A percentile compares a stretch with the other conserved stretches of the same genome.
Conservation (phyloP, 2,797 vertebrate species). For the Perodicticus potto region DNA sequence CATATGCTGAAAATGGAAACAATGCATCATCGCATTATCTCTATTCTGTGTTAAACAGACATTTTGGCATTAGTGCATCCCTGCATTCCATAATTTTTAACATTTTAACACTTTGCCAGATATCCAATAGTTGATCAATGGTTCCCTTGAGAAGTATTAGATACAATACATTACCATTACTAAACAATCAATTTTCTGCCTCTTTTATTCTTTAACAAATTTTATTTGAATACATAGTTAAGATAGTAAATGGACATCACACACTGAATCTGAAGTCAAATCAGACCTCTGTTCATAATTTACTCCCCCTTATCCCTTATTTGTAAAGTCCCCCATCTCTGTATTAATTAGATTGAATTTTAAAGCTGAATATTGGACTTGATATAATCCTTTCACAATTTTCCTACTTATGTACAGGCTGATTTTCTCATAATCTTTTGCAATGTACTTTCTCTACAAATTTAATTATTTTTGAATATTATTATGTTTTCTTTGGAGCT, state of each 20-base stretch:
- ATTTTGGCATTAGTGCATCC: background rate
- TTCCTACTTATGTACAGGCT: background rate
- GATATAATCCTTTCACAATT: background rate
- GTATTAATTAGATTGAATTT: background rate
- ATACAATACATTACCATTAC: background rate
- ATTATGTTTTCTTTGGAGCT: background rate
- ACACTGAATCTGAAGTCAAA: background rate
- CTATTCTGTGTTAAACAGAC: background rate
- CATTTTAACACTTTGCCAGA: background rate
- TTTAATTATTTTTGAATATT: background rate
- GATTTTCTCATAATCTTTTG: background rate
- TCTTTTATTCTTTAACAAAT: background rate
- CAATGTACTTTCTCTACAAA: background rate
- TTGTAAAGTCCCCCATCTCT: background rate
- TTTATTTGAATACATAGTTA: constrained; percentile 41
- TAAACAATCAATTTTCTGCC: background rate
- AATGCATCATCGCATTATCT: constrained; percentile 5
- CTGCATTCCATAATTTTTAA: background rate
- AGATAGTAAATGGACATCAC: background rate
- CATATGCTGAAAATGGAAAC: constrained; percentile 25
- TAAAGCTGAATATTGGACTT: background rate
- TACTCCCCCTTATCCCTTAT: background rate
- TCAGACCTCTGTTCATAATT: background rate
- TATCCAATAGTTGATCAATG: background rate
- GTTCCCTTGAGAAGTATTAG: background rate